Evolutionary conservation across 2,888 invertebrate species (phyloP), one percentile per base, ranked within the genome.

Genomic region (Caenorhabditis sinica): DNA sequence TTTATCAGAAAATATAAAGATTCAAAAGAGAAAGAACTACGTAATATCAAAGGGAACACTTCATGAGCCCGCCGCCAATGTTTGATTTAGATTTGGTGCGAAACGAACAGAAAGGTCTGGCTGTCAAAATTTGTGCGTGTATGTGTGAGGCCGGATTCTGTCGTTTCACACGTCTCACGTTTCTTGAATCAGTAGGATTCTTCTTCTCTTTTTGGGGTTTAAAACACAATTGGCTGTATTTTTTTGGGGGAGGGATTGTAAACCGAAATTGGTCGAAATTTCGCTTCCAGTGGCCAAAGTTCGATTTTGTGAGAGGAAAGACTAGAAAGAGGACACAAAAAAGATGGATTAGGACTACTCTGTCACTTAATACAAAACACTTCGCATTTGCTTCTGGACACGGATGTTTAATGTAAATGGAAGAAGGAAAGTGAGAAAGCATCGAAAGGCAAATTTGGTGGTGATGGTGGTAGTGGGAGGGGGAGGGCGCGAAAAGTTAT

Each of bases 151-250:
- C 79, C 79, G 79, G 79, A 79, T 79, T 49, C 30, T 53, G 45
- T 63, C 53, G 53, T 65, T 72, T 73, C 80, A 80, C 80, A 73
- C 80, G 80, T 66, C 80, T 49, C 69, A 77, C 77, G 77, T 69
- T 69, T 61, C 49, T 58, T 53, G n/a, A n/a, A n/a, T n/a, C n/a
- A n/a, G n/a, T n/a, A n/a, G n/a, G 45, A 66, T 53, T 66, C 9
- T 9, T 36, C 5, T 40, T 40, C 53, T 17, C n/a, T 11, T 49
- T 58, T 56, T 28, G 45, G 43, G 6, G 8, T 3, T 20, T 4
- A 20, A 51, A 20, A 6, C 1, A 51, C 6, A 58, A 61, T 60
- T 58, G 20, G 28, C 15, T 56, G 40, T 36, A 40, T 40, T 56
- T 36, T 49, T 36, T 17, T 58, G 17, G 56, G 43, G 23, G 33